Evolutionary conservation across 1,140 invertebrate genomes (phyloP), one percentile per base, ranked within the genome.

Genomic region (Trichomalopsis sarcophagae): DNA sequence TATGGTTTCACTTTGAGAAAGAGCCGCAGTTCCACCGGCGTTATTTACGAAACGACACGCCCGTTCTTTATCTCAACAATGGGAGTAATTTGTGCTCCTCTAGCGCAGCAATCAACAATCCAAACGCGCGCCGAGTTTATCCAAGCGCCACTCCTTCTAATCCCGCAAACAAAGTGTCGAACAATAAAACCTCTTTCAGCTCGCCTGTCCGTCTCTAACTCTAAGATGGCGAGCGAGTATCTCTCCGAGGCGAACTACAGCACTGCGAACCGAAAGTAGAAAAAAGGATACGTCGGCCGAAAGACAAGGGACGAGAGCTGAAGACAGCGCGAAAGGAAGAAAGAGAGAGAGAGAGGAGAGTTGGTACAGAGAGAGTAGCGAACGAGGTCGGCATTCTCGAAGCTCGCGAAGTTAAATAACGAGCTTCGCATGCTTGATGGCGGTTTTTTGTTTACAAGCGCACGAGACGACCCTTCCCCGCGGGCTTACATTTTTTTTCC

Each of bases 391-490:
- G 80, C 80, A 81, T 73, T 40, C 80, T 40, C 69, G 81, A 62
- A 33, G 68, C 21, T 62, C 79, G 79, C 36, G 66, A 88, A 84
- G 84, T 87, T 88, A 87, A 89, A 87, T 89, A 89, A 89, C 88
- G 86, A 88, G 86, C 87, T 87, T 86, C 84, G 87, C 87, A 86
- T 86, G 85, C 87, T 83, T 85, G 87, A 87, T 87, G 86, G 85
- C 88, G 84, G 87, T 87, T 87, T 87, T 83, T 87, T 85, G 88
- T 87, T 87, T 87, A 87, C 87, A 83, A 86, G 87, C 44, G 1
- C 17, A 2, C 6, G 40, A 30, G 17, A 79, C 23, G 47, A 55
- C 62, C 23, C 33, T n/a, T 62, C 50, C 21, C 62, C 71, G 55
- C 5, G 27, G 27, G 27, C 30, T 14, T 21, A 13, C 27, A 11